Evolutionary conservation across 1,140 invertebrate species (phyloP).

Genomic region (Rhynchophorus ferrugineus): DNA sequence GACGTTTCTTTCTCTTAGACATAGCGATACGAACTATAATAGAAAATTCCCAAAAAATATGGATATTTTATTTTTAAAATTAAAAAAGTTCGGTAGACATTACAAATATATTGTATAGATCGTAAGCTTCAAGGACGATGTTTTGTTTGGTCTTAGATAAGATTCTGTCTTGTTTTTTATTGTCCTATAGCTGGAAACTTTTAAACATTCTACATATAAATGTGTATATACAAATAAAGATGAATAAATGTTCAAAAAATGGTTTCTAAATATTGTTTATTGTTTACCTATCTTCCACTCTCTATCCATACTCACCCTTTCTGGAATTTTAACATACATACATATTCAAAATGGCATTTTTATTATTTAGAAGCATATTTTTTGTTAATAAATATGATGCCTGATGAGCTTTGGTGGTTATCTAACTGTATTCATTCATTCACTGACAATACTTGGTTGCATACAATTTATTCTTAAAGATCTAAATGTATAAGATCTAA

Average conservation of each 20-base stretch:
- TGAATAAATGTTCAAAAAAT: constrained; percentile 5
- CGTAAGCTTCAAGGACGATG: not conserved
- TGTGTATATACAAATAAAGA: constrained; percentile 6
- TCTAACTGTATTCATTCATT: too few species aligned
- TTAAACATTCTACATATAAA: not conserved
- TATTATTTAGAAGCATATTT: not conserved
- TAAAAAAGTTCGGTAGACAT: not conserved
- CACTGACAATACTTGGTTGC: too few species aligned
- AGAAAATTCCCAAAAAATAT: too few species aligned
- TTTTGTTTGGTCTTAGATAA: not conserved
- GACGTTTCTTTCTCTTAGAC: too few species aligned
- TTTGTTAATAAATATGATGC: too few species aligned
- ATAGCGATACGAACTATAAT: too few species aligned
- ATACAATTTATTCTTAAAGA: too few species aligned
- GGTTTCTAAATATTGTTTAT: constrained; percentile 2
- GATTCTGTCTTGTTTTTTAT: not conserved
- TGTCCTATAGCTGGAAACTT: not conserved
- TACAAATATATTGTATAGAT: not conserved
- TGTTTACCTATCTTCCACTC: not conserved
- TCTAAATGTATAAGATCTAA: too few species aligned
- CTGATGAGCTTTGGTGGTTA: too few species aligned
- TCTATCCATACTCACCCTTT: not conserved
- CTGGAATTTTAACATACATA: not conserved
- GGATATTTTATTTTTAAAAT: constrained; percentile 1
- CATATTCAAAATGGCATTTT: not conserved